A percentile compares a stretch with the other conserved stretches of the same genome.
phyloP scores from a whole-genome alignment of 2,113 vertebrate species.

The Callorhinus ursinus region DNA sequence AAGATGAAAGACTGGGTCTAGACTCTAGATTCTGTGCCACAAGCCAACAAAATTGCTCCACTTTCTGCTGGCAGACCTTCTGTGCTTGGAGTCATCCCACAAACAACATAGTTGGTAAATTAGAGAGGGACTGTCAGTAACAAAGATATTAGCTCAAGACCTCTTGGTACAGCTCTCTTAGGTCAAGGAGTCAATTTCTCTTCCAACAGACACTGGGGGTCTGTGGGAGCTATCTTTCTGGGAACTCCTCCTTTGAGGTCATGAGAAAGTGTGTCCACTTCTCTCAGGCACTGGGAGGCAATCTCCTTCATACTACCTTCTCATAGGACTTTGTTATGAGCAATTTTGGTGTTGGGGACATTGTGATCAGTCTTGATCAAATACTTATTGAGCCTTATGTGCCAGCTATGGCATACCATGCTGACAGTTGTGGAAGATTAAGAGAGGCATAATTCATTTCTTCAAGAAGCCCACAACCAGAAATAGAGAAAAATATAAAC shows the following conservation, averaged over 20 bases:
- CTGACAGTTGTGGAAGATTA: background rate
- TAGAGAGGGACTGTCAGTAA: background rate
- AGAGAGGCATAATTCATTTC: background rate
- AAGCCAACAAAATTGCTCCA: background rate
- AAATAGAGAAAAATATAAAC: background rate
- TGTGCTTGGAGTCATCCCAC: background rate
- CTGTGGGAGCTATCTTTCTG: background rate
- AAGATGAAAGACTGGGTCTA: background rate
- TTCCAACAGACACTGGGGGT: background rate
- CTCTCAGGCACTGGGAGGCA: background rate
- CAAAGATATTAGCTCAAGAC: background rate
- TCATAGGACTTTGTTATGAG: background rate
- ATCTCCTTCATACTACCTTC: background rate
- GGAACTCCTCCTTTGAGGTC: background rate
- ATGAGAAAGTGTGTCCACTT: background rate
- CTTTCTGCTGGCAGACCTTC: background rate
- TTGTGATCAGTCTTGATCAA: background rate
- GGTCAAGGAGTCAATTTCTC: background rate
- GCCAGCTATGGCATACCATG: background rate
- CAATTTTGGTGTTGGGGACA: background rate
- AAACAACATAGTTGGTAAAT: background rate
- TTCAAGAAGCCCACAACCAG: background rate
- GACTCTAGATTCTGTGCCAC: background rate
- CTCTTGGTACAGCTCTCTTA: background rate
- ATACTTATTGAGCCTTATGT: background rate